Evolutionary conservation across 2,113 vertebrate species (phyloP), one percentile per base, ranked within the genome.

Genomic region (Oreocharis arfaki): DNA sequence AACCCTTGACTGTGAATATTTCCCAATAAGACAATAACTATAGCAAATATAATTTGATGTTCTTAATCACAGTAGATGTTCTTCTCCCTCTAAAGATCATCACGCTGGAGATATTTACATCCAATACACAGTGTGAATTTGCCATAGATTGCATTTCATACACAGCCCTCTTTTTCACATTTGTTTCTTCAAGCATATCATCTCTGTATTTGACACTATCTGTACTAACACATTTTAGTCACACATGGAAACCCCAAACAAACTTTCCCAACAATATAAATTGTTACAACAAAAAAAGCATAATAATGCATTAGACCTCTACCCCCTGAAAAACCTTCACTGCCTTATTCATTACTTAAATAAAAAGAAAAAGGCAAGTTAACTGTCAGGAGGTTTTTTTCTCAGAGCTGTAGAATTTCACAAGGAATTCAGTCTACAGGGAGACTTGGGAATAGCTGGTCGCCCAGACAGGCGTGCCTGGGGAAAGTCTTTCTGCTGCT

Each of bases 1-100:
- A 97, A 98, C 83, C 96, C 96, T 87, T 87, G 94, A 94, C 95
- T 97, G 89, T 90, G 97, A 96, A 89, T 95, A 97, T 95, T 97
- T 97, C 94, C 93, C 96, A 96, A 97, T 96, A 97, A 97, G 94
- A 95, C 96, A 97, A 97, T 97, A 97, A 95, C 88, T 96, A 93
- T 85, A 96, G 96, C 96, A 97, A 97, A 97, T 96, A 94, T 97
- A 96, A 97, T 97, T 96, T 97, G 96, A 96, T 96, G 59, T 93
- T 95, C 97, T 95, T 97, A 96, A 97, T 96, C 97, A 96, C 86
- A 92, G 96, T 85, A 93, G 95, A 87, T 93, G 87, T 91, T 94
- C 96, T 90, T 94, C n/a, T 41, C 41, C 32, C 69, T 85, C 89
- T 89, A 93, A 96, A 97, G 84, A 87, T 89, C 87, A 93, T 80